A percentile compares a stretch with the other conserved stretches of the same genome.
Conservation (phyloP, 2,888 invertebrate species). For the Petrolisthes cinctipes region DNA sequence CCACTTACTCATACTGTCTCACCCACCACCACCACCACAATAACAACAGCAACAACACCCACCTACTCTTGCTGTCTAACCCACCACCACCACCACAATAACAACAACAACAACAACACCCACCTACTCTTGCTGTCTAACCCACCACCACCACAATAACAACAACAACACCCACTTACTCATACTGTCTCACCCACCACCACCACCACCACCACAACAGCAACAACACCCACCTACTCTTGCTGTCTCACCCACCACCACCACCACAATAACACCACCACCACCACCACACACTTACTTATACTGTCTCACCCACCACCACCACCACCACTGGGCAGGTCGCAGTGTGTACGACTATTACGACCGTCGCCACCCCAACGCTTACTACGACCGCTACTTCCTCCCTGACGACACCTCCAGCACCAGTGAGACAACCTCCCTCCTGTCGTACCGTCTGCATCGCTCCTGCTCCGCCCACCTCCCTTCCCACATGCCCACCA, state of each 20-base stretch:
- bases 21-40: no score
- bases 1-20: neutral
- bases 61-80: no score
- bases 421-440: slow-evolving; percentile 52
- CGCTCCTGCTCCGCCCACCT: slow-evolving; percentile 57
- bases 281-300: neutral
- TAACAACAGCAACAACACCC: no score
- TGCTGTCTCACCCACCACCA: neutral
- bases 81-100: no score
- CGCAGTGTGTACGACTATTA: slow-evolving; percentile 58
- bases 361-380: slow-evolving; percentile 56
- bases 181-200: no score
- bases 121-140: no score
- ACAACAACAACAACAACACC: no score
- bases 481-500: slow-evolving; percentile 44
- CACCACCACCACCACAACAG: no score
- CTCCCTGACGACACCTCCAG: slow-evolving; percentile 54
- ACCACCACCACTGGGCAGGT: slow-evolving; percentile 15
- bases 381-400: slow-evolving; percentile 57
- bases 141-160: no score
- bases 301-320: neutral
- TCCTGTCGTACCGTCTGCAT: slow-evolving; percentile 55
- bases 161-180: no score
- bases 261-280: neutral
- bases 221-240: neutral